A percentile compares a stretch with the other conserved stretches of the same genome.
phyloP scores from a whole-genome alignment of 2,888 invertebrate species.

The Stegana nigrithorax region DNA sequence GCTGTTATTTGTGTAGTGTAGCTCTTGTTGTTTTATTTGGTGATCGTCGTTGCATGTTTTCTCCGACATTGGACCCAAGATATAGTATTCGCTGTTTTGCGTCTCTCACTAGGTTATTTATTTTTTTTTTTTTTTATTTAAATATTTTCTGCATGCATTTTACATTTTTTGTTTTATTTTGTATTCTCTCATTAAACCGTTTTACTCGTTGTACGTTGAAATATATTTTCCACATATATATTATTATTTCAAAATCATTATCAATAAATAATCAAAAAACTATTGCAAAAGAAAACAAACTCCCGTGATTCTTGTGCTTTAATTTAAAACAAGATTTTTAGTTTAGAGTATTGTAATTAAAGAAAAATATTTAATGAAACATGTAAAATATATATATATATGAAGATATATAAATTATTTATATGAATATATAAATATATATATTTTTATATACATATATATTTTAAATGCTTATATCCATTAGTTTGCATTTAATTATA shows the following conservation, averaged over 20 bases:
- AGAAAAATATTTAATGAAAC: too few species aligned
- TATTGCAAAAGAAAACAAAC: too few species aligned
- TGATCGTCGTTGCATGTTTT: constrained; percentile 49
- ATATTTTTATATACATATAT: neutral
- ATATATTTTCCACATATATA: neutral
- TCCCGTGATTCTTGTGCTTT: too few species aligned
- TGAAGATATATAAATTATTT: neutral
- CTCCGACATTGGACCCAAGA: constrained; percentile 58
- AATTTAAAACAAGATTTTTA: too few species aligned
- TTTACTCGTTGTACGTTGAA: constrained; percentile 16
- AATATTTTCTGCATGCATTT: constrained; percentile 13
- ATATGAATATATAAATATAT: neutral
- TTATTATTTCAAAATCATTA: neutral
- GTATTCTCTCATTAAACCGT: constrained; percentile 8
- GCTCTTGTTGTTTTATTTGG: constrained; percentile 41
- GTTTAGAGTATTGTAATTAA: too few species aligned
- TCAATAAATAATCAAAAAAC: neutral
- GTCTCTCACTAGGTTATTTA: constrained; percentile 8
- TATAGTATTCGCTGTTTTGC: constrained; percentile 30
- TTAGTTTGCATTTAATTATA: too few species aligned
- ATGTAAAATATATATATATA: neutral
- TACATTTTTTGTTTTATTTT: constrained; percentile 18
- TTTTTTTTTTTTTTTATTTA: constrained; percentile 20
- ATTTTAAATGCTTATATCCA: too few species aligned
- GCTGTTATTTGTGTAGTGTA: constrained; percentile 14